These are phyloP conservation scores for Camelus bactrianus DNA, from an alignment of 2,113 vertebrate genomes.

Conservation along the genomic window DNA sequence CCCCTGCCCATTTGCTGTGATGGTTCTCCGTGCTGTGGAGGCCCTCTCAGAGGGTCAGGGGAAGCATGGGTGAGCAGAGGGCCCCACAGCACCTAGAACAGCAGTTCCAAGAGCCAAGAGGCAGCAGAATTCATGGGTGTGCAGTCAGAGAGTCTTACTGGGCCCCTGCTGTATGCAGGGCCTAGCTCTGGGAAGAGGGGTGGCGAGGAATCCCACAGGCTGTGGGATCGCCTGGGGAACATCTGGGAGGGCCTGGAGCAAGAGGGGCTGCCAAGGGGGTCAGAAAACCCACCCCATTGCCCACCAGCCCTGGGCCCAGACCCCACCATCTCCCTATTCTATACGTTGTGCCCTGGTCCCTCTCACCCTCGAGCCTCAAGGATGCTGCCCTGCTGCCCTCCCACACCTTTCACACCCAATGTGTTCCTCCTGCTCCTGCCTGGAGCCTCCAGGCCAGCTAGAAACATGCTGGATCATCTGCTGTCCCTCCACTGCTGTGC, in stretches of 20 bases:
- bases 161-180: neutral
- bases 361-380: neutral
- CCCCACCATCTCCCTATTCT: neutral
- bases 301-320: neutral
- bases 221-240: neutral
- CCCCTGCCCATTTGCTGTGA: neutral
- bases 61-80: too few species aligned
- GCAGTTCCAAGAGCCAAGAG: neutral
- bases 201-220: neutral
- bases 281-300: neutral
- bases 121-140: neutral
- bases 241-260: neutral
- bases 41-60: neutral
- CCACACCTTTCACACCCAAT: neutral
- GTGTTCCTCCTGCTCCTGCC: neutral
- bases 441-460: neutral
- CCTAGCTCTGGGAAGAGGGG: neutral
- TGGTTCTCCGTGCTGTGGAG: neutral
- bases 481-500: neutral
- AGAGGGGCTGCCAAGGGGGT: neutral
- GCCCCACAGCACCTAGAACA: neutral
- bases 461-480: rapidly evolving
- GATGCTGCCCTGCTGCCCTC: neutral
- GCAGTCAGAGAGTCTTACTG: neutral
- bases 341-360: too few species aligned